Evolutionary conservation across 53 echinoderm and acorn worm genomes (phyloP).

Genomic region (Holothuria leucospilota): DNA sequence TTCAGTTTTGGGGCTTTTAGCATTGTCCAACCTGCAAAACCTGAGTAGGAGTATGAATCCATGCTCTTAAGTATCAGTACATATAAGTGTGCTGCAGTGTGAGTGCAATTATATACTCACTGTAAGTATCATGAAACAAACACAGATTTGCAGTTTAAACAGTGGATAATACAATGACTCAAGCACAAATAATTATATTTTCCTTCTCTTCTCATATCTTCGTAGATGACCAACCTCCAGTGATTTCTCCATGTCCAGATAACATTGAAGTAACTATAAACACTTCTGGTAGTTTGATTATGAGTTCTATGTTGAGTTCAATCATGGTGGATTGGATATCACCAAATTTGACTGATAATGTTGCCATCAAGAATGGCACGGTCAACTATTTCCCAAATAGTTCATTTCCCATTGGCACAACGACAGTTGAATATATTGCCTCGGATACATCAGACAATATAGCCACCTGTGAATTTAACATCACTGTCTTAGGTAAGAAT

Average conservation of each 20-base stretch:
- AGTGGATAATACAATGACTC: too few species aligned
- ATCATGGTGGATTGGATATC: not conserved
- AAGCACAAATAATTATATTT: not conserved
- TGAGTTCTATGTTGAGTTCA: too few species aligned
- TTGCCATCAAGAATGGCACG: not conserved
- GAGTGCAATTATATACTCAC: too few species aligned
- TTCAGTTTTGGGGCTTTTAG: too few species aligned
- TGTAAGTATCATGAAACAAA: too few species aligned
- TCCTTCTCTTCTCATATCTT: not conserved
- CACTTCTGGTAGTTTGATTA: not conserved
- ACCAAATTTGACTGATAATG: slow-evolving; percentile 10
- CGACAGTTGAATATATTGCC: not conserved
- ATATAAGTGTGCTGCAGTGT: too few species aligned
- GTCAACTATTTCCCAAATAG: not conserved
- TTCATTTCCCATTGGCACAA: slow-evolving; percentile 3
- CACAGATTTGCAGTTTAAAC: too few species aligned
- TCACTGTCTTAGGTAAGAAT: slow-evolving; percentile 22
- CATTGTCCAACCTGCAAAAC: too few species aligned
- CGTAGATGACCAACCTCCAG: slow-evolving; percentile 56
- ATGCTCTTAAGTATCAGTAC: too few species aligned
- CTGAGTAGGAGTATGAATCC: too few species aligned
- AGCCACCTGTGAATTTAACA: not conserved
- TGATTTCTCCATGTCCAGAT: slow-evolving; percentile 56
- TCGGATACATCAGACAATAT: not conserved
- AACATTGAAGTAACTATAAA: not conserved